Percentiles rank a stretch among this genome's conserved stretches.
Evolutionary conservation across 64 coral and sea anemone genomes (phyloP).

Genomic region (Actinia equina): DNA sequence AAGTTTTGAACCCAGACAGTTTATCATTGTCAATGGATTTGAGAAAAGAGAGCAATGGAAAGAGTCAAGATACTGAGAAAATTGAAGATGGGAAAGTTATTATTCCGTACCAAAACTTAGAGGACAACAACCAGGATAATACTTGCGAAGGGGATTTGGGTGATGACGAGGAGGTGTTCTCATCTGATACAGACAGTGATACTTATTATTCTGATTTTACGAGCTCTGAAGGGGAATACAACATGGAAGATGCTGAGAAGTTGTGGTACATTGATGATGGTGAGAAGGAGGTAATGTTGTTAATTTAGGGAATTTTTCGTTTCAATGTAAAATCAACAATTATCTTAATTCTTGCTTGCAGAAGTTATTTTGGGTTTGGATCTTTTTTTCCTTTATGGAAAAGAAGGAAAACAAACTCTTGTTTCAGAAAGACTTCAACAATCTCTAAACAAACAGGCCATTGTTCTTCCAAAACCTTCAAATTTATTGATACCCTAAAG

Average conservation of each 20-base stretch:
- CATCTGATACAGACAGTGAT: conserved; percentile 13
- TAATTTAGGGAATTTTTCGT: too few species aligned
- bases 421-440: too few species aligned
- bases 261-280: neutral
- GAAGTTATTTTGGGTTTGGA: too few species aligned
- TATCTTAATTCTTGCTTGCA: too few species aligned
- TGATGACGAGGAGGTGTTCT: neutral
- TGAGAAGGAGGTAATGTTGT: neutral
- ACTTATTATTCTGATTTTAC: conserved; percentile 17
- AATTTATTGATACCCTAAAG: too few species aligned
- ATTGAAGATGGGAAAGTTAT: neutral
- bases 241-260: conserved; percentile 13
- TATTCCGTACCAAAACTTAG: neutral
- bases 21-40: neutral
- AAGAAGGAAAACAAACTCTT: too few species aligned
- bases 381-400: too few species aligned
- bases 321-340: too few species aligned
- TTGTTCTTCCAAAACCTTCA: too few species aligned
- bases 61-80: neutral
- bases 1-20: neutral
- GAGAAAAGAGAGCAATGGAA: neutral
- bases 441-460: too few species aligned
- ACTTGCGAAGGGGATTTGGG: neutral
- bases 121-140: neutral
- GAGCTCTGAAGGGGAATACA: conserved; percentile 4